Evolutionary conservation across 2,113 vertebrate genomes (phyloP).

Genomic region (Nansenia antarctica): DNA sequence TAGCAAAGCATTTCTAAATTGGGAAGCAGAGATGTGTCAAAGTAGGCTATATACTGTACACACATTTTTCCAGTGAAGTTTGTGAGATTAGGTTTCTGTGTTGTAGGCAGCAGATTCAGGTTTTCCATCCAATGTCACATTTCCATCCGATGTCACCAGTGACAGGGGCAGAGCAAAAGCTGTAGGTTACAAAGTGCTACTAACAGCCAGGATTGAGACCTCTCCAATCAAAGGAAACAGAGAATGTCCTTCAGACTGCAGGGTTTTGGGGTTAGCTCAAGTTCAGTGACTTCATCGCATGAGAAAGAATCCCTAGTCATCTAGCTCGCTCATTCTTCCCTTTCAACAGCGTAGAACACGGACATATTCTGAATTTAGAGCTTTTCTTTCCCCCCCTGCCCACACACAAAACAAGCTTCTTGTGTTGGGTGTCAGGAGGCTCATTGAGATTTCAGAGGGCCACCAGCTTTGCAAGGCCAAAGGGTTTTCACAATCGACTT

Average conservation of each 20-base stretch:
- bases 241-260: conserved; percentile 40
- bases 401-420: conserved; percentile 36
- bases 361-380: conserved; percentile 39
- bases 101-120: no score
- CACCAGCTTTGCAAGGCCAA: conserved; percentile 52
- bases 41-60: conserved; percentile 3
- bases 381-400: conserved; percentile 17
- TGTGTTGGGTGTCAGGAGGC: conserved; percentile 46
- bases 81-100: no score
- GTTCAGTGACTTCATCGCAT: conserved; percentile 46
- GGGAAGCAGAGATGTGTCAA: not conserved
- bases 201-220: conserved; percentile 33
- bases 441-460: conserved; percentile 52
- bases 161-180: conserved; percentile 23
- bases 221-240: conserved; percentile 40
- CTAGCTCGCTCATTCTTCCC: conserved; percentile 3
- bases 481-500: conserved; percentile 58
- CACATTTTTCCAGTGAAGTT: no score
- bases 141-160: not conserved
- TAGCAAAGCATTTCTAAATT: not conserved
- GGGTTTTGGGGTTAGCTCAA: conserved; percentile 36
- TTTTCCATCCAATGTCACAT: conserved; percentile 34
- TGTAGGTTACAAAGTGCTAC: conserved; percentile 26
- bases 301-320: conserved; percentile 50
- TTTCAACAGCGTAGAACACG: conserved; percentile 28